A percentile compares a stretch with the other conserved stretches of the same genome.
These are phyloP conservation scores for Andrena chrysosceles DNA, from an alignment of 2,888 invertebrate species.

Conservation along the genomic window DNA sequence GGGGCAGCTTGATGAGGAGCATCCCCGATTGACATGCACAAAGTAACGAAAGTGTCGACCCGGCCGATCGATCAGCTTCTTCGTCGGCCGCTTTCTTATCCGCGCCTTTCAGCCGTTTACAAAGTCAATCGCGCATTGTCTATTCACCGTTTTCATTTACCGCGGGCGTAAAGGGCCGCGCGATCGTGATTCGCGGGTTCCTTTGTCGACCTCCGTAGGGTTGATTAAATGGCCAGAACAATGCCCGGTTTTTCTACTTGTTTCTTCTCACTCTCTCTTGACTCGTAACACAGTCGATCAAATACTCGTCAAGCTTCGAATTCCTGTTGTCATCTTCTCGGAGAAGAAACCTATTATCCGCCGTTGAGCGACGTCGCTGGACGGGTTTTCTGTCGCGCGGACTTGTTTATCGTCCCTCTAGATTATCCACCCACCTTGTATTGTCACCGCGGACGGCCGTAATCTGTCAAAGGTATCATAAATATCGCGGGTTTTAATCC, in stretches of 20 bases:
- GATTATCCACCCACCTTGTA: constrained; percentile 20
- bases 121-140: constrained; percentile 28
- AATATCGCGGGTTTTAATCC: constrained; percentile 36
- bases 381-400: background rate
- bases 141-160: constrained; percentile 31
- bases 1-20: constrained; percentile 51
- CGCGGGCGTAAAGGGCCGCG: background rate
- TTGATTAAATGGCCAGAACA: constrained; percentile 19
- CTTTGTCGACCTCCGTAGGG: constrained; percentile 14
- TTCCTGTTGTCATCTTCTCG: background rate
- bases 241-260: background rate
- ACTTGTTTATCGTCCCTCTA: constrained; percentile 24
- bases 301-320: background rate
- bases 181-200: constrained; percentile 30
- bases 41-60: constrained; percentile 55
- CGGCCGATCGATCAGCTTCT: constrained; percentile 43
- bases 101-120: constrained; percentile 25
- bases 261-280: background rate
- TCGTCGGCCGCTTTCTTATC: constrained; percentile 37
- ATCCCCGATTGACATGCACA: constrained; percentile 57
- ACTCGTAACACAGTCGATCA: background rate
- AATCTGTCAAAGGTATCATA: constrained; percentile 19
- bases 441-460: constrained; percentile 2
- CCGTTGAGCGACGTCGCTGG: no score
- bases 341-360: background rate